These are phyloP conservation scores for Prolemur simus DNA, from an alignment of 2,113 vertebrate genomes.

Conservation along the genomic window DNA sequence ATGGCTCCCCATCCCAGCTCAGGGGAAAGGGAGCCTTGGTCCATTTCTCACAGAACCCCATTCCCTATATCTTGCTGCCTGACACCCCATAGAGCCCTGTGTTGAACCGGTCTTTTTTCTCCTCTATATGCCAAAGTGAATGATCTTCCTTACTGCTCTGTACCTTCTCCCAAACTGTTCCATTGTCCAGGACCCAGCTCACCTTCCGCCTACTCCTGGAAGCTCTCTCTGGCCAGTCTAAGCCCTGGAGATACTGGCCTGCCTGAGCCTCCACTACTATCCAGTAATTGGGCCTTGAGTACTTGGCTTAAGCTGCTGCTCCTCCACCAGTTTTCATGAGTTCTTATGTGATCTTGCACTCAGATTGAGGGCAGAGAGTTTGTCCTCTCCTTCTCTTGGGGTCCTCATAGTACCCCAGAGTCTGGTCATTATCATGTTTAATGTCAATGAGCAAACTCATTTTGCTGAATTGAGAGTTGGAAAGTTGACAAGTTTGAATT, in stretches of 20 bases:
- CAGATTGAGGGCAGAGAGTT: neutral
- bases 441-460: neutral
- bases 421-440: neutral
- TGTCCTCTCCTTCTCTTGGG: neutral
- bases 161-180: neutral
- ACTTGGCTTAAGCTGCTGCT: too few relatives aligned
- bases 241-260: neutral
- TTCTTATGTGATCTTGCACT: neutral
- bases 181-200: neutral
- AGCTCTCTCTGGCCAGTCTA: neutral
- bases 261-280: neutral
- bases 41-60: neutral
- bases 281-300: neutral
- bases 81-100: neutral
- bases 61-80: neutral
- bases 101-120: neutral
- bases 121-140: neutral
- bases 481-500: neutral
- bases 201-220: neutral
- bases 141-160: neutral
- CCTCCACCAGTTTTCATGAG: neutral
- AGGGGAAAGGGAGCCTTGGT: neutral
- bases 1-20: neutral
- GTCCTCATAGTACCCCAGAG: neutral
- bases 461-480: neutral